Evolutionary conservation across 2,113 vertebrate species (phyloP).

Genomic region (Abramis brama): DNA sequence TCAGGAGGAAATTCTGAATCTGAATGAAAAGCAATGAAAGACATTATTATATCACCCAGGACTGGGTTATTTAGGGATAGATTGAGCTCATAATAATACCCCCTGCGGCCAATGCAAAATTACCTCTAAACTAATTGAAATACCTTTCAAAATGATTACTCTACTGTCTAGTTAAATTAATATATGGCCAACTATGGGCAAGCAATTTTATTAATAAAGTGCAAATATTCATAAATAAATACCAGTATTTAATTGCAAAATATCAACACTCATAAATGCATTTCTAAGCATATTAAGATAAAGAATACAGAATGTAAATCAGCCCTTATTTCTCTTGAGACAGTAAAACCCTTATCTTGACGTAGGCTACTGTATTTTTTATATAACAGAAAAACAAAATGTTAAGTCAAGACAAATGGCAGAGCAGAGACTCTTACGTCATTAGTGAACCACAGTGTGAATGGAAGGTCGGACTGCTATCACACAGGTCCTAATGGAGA

Average conservation of each 20-base stretch:
- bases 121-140: constrained; percentile 26
- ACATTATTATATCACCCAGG: background rate
- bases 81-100: constrained; percentile 9
- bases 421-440: background rate
- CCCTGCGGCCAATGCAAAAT: constrained; percentile 8
- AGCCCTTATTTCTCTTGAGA: constrained; percentile 45
- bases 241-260: background rate
- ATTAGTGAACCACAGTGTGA: background rate
- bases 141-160: background rate
- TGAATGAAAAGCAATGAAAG: background rate
- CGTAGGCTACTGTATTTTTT: background rate
- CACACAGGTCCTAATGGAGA: background rate
- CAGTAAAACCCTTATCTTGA: constrained; percentile 34
- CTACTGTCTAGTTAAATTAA: constrained; percentile 12
- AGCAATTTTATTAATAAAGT: constrained; percentile 19
- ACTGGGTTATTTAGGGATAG: background rate
- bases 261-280: constrained; percentile 27
- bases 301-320: constrained; percentile 40
- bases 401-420: background rate
- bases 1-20: background rate
- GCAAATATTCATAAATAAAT: constrained; percentile 41
- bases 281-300: background rate
- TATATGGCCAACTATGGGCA: constrained; percentile 8
- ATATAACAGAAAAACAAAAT: background rate
- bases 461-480: background rate